Conservation (phyloP, 2,888 invertebrate species). For the Homarus gammarus region DNA sequence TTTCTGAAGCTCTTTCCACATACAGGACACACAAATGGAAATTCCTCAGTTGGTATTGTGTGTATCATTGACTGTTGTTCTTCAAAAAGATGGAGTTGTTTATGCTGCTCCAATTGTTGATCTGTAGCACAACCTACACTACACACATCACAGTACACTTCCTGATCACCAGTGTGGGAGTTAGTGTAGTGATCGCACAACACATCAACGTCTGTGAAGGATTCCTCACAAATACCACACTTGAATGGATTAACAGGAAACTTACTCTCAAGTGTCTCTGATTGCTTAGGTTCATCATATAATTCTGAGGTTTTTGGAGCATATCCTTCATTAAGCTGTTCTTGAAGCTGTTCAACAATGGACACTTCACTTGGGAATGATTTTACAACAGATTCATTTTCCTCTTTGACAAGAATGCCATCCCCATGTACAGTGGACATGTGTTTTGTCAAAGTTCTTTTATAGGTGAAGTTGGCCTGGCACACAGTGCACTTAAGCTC, state of each 20-base stretch:
- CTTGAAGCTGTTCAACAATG: constrained; percentile 72
- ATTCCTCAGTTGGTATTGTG: constrained; percentile 65
- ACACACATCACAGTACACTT: constrained; percentile 75
- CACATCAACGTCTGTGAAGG: constrained; percentile 74
- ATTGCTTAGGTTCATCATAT: constrained; percentile 73
- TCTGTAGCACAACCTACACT: constrained; percentile 74
- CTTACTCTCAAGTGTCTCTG: constrained; percentile 74
- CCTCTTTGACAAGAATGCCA: constrained; percentile 53
- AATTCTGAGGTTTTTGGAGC: constrained; percentile 75
- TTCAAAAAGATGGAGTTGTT: constrained; percentile 67
- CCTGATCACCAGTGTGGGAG: constrained; percentile 75
- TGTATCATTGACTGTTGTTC: constrained; percentile 69
- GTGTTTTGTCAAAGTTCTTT: constrained; percentile 69
- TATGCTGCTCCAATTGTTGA: constrained; percentile 70
- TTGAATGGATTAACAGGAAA: constrained; percentile 72
- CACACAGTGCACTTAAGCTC: constrained; percentile 70
- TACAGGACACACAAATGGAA: constrained; percentile 65
- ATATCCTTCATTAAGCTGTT: constrained; percentile 75
- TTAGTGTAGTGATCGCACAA: constrained; percentile 74
- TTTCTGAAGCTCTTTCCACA: constrained; percentile 76
- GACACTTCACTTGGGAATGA: constrained; percentile 53
- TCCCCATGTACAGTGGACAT: constrained; percentile 69
- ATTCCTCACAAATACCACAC: constrained; percentile 75
- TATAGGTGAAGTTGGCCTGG: constrained; percentile 74
- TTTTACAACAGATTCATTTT: constrained; percentile 41